Evolutionary conservation across 2,888 invertebrate genomes (phyloP), one percentile per base, ranked within the genome.

Genomic region (Agonum fuliginosum): DNA sequence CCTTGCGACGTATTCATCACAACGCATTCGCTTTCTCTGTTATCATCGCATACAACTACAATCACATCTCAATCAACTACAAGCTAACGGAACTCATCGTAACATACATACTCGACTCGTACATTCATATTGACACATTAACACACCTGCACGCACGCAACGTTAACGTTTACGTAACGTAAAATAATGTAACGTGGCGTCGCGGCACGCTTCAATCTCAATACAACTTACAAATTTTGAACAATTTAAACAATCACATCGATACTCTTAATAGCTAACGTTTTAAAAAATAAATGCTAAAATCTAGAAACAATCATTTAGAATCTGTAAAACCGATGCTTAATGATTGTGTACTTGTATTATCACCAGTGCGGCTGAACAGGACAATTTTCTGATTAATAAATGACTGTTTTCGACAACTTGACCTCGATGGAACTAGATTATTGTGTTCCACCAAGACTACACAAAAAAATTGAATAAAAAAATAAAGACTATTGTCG

Each of bases 281-380:
- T 78, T 72, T 72, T 78, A 78, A 70, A 69, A 78, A 75, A 78
- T 69, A 78, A 77, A 78, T 69, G 78, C 78, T 78, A 78, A 73
- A 69, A 77, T 77, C 79, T 78, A 79, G 54, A 58, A 51, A 71
- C 73, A 78, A 78, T 70, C 78, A 43, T 77, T 69, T 70, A 77
- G 77, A 70, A 77, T 69, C 77, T 70, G 62, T 27, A 54, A n/a
- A 10, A 72, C 8, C 19, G 75, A 74, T 70, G 43, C 74, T 54
- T 19, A 69, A 67, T 73, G 73, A 65, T 69, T 74, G 37, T 71
- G 24, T 71, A 51, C 41, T 30, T 71, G 48, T 74, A 62, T 27
- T 86, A 87, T 86, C 86, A 86, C 86, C 86, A 85, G 79, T 80
- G 86, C 86, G 87, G 86, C 86, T 87, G 86, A 87, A 87, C 86